phyloP scores from a whole-genome alignment of 2,888 invertebrate genomes.

The Epinotia brunnichana region DNA sequence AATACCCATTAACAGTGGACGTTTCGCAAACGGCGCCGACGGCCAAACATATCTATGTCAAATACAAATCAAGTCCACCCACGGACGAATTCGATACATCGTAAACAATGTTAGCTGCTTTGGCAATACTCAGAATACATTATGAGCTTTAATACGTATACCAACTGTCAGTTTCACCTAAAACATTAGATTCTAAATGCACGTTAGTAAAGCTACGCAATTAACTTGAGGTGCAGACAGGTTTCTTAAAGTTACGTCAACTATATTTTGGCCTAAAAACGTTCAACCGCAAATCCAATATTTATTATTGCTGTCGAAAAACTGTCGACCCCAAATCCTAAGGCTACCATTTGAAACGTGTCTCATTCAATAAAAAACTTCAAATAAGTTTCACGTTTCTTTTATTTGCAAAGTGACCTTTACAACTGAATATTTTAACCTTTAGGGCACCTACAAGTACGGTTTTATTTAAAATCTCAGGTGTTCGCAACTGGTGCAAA shows the following conservation, averaged over 20 bases:
- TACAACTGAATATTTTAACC: background rate
- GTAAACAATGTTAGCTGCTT: constrained; percentile 4
- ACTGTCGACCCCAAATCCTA: background rate
- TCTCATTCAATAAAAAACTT: background rate
- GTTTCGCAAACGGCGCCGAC: constrained; percentile 20
- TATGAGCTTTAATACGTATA: too few species aligned
- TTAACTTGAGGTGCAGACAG: too few species aligned
- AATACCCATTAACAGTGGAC: background rate
- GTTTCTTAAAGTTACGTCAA: too few species aligned
- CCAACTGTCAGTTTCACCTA: too few species aligned
- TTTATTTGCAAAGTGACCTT: background rate
- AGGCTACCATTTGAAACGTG: background rate
- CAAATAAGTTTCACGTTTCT: background rate
- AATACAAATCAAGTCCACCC: constrained; percentile 46
- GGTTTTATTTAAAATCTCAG: background rate
- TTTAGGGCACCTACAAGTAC: background rate
- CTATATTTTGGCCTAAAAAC: too few species aligned
- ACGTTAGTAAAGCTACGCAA: too few species aligned
- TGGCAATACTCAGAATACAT: constrained; percentile 28
- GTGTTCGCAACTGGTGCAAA: background rate
- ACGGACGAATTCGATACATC: constrained; percentile 36
- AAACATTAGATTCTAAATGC: too few species aligned
- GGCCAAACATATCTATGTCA: constrained; percentile 36
- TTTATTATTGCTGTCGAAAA: background rate
- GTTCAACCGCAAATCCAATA: background rate